Evolutionary conservation across 2,113 vertebrate genomes (phyloP).

Genomic region (Limanda limanda): DNA sequence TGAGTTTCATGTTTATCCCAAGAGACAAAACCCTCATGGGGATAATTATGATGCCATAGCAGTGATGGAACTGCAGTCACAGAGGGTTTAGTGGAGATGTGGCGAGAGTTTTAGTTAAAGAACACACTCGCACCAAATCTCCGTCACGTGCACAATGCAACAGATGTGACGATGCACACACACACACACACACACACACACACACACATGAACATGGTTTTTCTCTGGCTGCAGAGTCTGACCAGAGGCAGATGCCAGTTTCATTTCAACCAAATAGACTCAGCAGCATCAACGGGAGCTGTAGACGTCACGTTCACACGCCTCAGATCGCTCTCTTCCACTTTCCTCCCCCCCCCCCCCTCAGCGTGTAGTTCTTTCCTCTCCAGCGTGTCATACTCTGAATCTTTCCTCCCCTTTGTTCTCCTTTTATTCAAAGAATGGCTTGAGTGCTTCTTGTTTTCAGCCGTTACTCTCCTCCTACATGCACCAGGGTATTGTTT

Average conservation of each 20-base stretch:
- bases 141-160: conserved; percentile 28
- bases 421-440: conserved; percentile 18
- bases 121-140: neutral
- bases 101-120: neutral
- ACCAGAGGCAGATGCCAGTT: conserved; percentile 57
- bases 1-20: conserved; percentile 38
- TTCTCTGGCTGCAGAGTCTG: conserved; percentile 38
- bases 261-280: conserved; percentile 54
- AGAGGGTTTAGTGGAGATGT: conserved; percentile 40
- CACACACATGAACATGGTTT: conserved; percentile 17
- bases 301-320: conserved; percentile 39
- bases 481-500: conserved; percentile 9
- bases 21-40: conserved; percentile 53
- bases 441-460: conserved; percentile 3
- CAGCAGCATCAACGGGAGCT: conserved; percentile 33
- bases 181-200: neutral
- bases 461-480: conserved; percentile 20
- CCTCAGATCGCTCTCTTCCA: conserved; percentile 35
- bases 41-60: conserved; percentile 63
- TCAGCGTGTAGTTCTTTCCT: conserved; percentile 11
- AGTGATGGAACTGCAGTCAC: conserved; percentile 44
- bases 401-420: neutral
- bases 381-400: neutral
- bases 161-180: conserved; percentile 42
- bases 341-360: conserved; percentile 1